A percentile compares a stretch with the other conserved stretches of the same genome.
Evolutionary conservation across 1,140 invertebrate species (phyloP).

Genomic region (Drosophila lacertosa): DNA sequence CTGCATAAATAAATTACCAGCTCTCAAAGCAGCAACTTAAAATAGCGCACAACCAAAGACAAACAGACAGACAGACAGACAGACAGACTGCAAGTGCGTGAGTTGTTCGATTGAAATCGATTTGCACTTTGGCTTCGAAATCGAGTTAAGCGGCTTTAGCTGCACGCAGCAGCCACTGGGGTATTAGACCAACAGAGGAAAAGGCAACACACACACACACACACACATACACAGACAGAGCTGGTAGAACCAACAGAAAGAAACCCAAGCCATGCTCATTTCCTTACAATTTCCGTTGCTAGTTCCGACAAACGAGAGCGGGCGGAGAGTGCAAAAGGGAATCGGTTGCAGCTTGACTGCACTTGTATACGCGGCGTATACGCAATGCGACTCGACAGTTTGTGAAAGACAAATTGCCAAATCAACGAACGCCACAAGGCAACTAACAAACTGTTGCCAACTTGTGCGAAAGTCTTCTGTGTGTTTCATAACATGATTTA

Average conservation of each 20-base stretch:
- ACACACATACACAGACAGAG: constrained; percentile 8
- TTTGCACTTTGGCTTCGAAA: constrained; percentile 3
- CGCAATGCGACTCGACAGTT: constrained; percentile 10
- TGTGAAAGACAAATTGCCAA: not conserved
- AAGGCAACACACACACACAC: too few species aligned
- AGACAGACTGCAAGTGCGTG: not conserved
- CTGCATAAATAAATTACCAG: constrained; percentile 50
- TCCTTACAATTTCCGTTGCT: constrained; percentile 72
- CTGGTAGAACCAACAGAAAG: constrained; percentile 29
- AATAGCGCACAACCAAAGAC: constrained; percentile 44
- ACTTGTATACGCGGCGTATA: constrained; percentile 12
- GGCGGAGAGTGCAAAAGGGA: constrained; percentile 1
- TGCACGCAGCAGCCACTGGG: constrained; percentile 15
- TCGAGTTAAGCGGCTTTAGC: constrained; percentile 21
- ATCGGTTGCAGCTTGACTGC: not conserved
- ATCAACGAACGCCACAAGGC: not conserved
- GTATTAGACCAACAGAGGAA: not conserved
- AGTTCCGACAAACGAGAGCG: constrained; percentile 34
- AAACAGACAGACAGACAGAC: not conserved
- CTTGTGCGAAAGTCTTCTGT: not conserved
- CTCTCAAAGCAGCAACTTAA: constrained; percentile 47
- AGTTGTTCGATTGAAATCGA: constrained; percentile 10
- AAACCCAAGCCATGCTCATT: constrained; percentile 76
- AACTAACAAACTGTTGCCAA: not conserved
- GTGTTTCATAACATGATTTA: too few species aligned